Evolutionary conservation across 2,888 invertebrate genomes (phyloP).

Genomic region (Volucella inanis): DNA sequence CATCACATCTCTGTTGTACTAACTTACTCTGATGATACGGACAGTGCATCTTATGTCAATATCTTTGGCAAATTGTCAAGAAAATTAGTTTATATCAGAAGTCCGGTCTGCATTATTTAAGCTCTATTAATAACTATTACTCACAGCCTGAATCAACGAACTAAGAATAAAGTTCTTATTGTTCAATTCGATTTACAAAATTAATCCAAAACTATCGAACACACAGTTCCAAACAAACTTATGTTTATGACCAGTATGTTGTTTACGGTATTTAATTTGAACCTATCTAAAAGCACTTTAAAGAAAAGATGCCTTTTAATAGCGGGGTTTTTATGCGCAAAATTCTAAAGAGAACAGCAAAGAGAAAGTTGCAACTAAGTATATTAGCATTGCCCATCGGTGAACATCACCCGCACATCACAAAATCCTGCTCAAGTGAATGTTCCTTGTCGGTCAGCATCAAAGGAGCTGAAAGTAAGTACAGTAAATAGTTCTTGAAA

Average conservation of each 20-base stretch:
- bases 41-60: too few relatives aligned
- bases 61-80: too few relatives aligned
- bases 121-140: too few relatives aligned
- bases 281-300: conserved; percentile 40
- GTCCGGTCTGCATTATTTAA: too few relatives aligned
- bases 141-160: too few relatives aligned
- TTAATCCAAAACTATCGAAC: conserved; percentile 35
- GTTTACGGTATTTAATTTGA: conserved; percentile 57
- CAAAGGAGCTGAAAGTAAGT: conserved; percentile 42
- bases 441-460: conserved; percentile 48
- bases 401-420: conserved; percentile 46
- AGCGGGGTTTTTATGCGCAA: conserved; percentile 28
- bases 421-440: conserved; percentile 16
- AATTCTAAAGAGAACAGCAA: conserved; percentile 39
- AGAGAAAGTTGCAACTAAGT: conserved; percentile 58
- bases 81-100: too few relatives aligned
- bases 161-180: too few relatives aligned
- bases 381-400: conserved; percentile 54
- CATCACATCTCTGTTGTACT: too few relatives aligned
- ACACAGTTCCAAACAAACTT: conserved; percentile 9
- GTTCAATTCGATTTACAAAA: not conserved
- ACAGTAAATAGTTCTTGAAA: too few relatives aligned
- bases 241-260: conserved; percentile 34
- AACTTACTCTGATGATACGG: too few relatives aligned
- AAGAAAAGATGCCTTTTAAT: conserved; percentile 39